phyloP scores from a whole-genome alignment of 2,888 invertebrate genomes.

The Macrophya annulata region DNA sequence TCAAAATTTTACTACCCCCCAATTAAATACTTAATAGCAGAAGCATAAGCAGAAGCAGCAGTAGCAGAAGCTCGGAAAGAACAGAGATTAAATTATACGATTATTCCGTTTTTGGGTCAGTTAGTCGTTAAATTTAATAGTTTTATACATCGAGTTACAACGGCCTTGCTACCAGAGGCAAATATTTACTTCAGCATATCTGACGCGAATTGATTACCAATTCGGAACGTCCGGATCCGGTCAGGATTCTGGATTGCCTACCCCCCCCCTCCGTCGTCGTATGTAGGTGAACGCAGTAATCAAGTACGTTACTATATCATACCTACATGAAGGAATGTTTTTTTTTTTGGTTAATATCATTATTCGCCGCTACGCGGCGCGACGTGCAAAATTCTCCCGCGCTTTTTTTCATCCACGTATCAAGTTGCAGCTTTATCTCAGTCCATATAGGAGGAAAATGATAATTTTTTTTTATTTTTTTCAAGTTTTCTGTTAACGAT shows the following conservation, averaged over 20 bases:
- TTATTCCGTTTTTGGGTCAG: constrained; percentile 17
- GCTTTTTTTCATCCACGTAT: background rate
- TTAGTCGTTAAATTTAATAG: constrained; percentile 7
- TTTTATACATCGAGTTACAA: background rate
- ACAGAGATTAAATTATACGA: constrained; percentile 2
- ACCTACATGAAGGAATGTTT: too few species aligned
- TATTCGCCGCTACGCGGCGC: background rate
- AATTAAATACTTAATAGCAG: background rate
- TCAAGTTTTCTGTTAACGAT: background rate
- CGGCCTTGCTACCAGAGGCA: background rate
- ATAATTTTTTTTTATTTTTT: background rate
- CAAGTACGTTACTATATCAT: background rate
- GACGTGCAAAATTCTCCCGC: background rate
- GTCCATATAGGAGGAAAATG: background rate
- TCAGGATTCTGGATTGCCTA: constrained; percentile 5
- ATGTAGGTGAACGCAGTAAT: background rate
- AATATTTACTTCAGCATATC: constrained; percentile 20
- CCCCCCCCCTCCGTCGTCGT: background rate
- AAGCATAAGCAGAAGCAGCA: too few species aligned
- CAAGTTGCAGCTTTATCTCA: background rate
- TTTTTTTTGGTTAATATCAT: too few species aligned
- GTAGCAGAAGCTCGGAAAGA: background rate
- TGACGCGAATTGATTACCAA: constrained; percentile 34
- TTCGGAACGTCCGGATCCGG: constrained; percentile 16
- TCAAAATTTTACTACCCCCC: background rate